These are phyloP conservation scores for Darevskia mixta DNA, from an alignment of 2,797 vertebrate species.

Conservation along the genomic window DNA sequence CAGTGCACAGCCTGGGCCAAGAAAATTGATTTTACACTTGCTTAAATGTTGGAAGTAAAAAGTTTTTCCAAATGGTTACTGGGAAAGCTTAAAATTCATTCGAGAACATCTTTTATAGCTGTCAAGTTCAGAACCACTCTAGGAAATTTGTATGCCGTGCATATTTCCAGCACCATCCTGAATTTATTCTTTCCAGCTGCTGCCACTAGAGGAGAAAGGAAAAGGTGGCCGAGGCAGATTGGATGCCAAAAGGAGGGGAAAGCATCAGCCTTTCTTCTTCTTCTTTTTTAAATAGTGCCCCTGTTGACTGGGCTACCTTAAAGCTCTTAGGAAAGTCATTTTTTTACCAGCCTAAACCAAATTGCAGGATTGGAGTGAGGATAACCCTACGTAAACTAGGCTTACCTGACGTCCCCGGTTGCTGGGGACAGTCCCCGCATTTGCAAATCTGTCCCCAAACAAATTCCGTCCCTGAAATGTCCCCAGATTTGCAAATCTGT, in stretches of 20 bases:
- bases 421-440: too few species aligned
- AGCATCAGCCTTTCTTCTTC: neutral
- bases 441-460: too few species aligned
- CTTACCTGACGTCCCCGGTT: too few species aligned
- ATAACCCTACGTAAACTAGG: too few species aligned
- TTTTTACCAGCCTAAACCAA: neutral
- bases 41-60: constrained; percentile 33
- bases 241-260: neutral
- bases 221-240: neutral
- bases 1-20: constrained; percentile 27
- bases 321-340: neutral
- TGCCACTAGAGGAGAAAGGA: neutral
- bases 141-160: neutral
- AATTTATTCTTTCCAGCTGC: neutral
- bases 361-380: neutral
- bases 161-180: neutral
- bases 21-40: constrained; percentile 51
- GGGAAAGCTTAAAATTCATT: neutral
- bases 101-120: neutral
- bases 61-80: constrained; percentile 1
- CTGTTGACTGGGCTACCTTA: neutral
- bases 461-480: too few species aligned
- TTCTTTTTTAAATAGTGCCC: neutral
- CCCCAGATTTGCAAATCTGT: too few species aligned
- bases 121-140: neutral